Base-by-base conservation (phyloP, 2,888 invertebrate genomes). In the Vannuccia rotundouncinata region DNA sequence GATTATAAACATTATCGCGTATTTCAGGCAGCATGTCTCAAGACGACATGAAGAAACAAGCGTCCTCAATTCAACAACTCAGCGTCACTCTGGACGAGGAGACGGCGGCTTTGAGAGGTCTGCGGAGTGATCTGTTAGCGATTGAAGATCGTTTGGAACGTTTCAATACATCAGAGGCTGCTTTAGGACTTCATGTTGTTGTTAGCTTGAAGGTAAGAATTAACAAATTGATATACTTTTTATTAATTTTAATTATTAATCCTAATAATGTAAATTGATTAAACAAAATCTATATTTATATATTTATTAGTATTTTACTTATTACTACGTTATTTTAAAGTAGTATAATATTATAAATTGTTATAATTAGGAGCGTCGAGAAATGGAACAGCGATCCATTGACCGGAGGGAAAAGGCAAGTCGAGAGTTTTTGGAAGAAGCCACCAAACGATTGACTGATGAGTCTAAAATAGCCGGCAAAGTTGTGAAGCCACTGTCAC, bases 321-420 rank as follows among this genome's bases (percentile, higher is more conserved):
- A n/a, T n/a, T n/a, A n/a, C n/a, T n/a, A n/a, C n/a, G n/a, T n/a
- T n/a, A n/a, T n/a, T n/a, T n/a, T n/a, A n/a, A n/a, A n/a, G n/a
- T n/a, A n/a, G n/a, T n/a, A n/a, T n/a, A n/a, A n/a, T n/a, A n/a
- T n/a, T n/a, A n/a, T n/a, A n/a, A n/a, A n/a, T n/a, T n/a, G n/a
- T n/a, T n/a, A n/a, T n/a, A n/a, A n/a, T n/a, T n/a, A 66, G 66
- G 66, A 66, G 25, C 66, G 66, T 13, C 66, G 66, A 17, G 66
- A 66, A 5, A n/a, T 66, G 66, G 66, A 66, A 22, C 5, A 13
- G 25, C 66, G 66, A n/a, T 27, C 25, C 2, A 5, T 66, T 2
- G 25, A 66, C 2, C 66, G 66, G 13, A 66, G 66, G 25, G 66
- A 66, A 22, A 66, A 66, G 22, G 22, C 66, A 22, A 66, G 25